Conservation (phyloP, 2,113 vertebrate genomes). For the Aplodontia rufa region DNA sequence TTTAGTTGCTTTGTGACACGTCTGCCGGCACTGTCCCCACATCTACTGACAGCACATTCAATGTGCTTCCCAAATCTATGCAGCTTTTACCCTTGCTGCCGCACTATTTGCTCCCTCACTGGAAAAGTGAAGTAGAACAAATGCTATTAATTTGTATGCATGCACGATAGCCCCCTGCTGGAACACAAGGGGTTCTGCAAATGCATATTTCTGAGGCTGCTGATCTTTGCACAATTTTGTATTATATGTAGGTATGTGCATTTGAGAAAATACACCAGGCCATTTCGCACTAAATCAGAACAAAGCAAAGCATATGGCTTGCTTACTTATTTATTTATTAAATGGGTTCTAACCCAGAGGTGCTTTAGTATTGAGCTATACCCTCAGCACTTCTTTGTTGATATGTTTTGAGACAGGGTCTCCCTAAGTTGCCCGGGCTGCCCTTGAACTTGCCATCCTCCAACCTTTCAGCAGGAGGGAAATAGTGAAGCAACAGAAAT, state of each 20-base stretch:
- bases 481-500: background rate
- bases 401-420: too few species aligned
- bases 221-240: background rate
- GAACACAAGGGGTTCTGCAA: conserved; percentile 37
- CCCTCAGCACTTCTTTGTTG: too few species aligned
- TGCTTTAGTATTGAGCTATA: too few species aligned
- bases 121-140: conserved; percentile 55
- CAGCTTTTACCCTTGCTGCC: background rate
- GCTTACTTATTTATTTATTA: too few species aligned
- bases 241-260: background rate
- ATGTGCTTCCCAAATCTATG: background rate
- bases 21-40: background rate
- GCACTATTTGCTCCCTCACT: too few species aligned
- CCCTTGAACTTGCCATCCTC: too few species aligned
- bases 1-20: background rate
- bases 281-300: background rate
- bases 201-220: background rate
- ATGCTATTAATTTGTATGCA: conserved; percentile 54
- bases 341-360: too few species aligned
- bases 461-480: too few species aligned
- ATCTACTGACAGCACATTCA: background rate
- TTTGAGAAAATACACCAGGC: background rate
- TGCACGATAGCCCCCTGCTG: conserved; percentile 75
- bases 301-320: background rate
- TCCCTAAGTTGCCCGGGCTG: too few species aligned